A percentile compares a stretch with the other conserved stretches of the same genome.
These are phyloP conservation scores for Limnephilus auricula DNA, from an alignment of 2,888 invertebrate species.

Conservation along the genomic window DNA sequence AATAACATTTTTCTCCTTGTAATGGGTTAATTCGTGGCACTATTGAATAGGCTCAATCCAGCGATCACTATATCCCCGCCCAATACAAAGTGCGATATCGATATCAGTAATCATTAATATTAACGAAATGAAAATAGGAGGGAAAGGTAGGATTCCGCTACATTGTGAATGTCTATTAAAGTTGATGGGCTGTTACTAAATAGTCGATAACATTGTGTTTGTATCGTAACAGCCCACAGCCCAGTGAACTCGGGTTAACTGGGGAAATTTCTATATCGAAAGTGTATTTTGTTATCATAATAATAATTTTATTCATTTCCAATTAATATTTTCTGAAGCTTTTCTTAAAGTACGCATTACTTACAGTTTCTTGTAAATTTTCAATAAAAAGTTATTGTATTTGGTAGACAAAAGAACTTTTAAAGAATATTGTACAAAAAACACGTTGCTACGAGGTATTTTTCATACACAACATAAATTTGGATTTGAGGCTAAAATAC, in stretches of 20 bases:
- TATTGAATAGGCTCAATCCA: background rate
- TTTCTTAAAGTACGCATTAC: background rate
- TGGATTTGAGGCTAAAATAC: no score
- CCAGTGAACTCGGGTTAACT: background rate
- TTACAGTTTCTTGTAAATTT: background rate
- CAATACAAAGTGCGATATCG: background rate
- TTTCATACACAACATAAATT: no score
- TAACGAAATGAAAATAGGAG: background rate
- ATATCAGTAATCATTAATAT: background rate
- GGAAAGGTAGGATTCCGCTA: background rate
- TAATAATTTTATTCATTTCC: background rate
- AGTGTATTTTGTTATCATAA: background rate
- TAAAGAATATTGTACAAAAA: no score
- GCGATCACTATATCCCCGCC: background rate
- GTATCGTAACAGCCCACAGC: background rate
- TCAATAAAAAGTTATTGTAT: background rate
- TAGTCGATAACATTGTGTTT: constrained; percentile 2
- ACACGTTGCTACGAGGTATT: no score
- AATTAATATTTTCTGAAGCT: background rate
- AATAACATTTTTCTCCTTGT: no score
- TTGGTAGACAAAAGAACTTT: background rate
- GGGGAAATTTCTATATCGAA: background rate
- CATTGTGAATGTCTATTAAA: background rate
- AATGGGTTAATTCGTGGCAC: background rate
- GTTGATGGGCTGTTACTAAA: constrained; percentile 2